Evolutionary conservation across 1,140 invertebrate species (phyloP), one percentile per base, ranked within the genome.

Genomic region (Nylanderia fulva): DNA sequence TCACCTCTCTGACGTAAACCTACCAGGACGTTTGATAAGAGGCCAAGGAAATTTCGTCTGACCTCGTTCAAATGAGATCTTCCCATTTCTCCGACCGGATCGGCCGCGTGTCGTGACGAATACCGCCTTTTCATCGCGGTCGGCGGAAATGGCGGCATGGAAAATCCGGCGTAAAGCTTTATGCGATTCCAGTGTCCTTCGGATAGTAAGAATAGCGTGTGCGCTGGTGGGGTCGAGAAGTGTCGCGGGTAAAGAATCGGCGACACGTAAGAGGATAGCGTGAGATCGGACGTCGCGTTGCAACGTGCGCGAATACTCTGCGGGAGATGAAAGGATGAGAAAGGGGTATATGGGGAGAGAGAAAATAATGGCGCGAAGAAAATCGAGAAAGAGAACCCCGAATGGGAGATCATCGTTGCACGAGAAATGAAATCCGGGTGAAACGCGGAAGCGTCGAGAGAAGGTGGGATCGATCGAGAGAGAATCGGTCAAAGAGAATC

Each of bases 131-230:
- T 85, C 86, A 85, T 77, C 54, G 52, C 58, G 58, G 9, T 21
- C 36, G 58, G 54, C 48, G 61, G 72, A 69, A 72, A 86, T 24
- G 79, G 75, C 64, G 79, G 79, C 68, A 87, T 72, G 86, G 80
- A 84, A 87, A 84, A 71, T 84, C 80, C 80, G 48, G 66, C 58
- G 48, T 61, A 84, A 84, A 87, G 86, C 86, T 84, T 88, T 54
- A 63, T 60, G 74, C 86, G 77, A 68, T 87, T 84, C 33, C 76
- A 74, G 61, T 86, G 85, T 87, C 85, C 79, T 75, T 52, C 66
- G 66, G 77, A 82, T 68, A 72, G 77, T 82, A 82, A 82, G 77
- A 56, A 42, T 24, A 13, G 60, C 18, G 24, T n/a, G 48, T 11
- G n/a, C 24, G 29, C 61, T 60, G n/a, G 24, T 27, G 66, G 8